These are phyloP conservation scores for Acrocephalus arundinaceus DNA, from an alignment of 2,113 vertebrate species.

Conservation along the genomic window DNA sequence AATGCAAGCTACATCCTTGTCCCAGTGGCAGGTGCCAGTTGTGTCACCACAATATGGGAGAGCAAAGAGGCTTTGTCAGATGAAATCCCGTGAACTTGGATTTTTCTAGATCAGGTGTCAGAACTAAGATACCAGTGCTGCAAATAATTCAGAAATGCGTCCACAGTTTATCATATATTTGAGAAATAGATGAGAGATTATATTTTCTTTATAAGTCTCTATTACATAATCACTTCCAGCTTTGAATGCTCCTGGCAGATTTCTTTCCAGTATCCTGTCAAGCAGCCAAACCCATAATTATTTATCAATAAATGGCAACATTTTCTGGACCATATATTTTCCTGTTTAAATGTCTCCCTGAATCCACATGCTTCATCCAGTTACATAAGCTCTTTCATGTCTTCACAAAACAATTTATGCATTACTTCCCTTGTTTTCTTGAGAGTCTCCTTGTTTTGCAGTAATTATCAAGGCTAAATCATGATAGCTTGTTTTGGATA, in stretches of 20 bases:
- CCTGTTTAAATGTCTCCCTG: neutral
- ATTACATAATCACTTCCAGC: neutral
- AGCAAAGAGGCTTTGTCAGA: neutral
- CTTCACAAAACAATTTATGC: neutral
- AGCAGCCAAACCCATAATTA: neutral
- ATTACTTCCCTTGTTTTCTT: neutral
- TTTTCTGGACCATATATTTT: neutral
- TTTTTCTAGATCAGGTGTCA: neutral
- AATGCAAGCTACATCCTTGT: neutral
- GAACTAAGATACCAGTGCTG: neutral
- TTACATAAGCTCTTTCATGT: neutral
- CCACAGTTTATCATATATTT: neutral
- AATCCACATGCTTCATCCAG: neutral
- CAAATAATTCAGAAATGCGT: neutral
- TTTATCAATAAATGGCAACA: neutral
- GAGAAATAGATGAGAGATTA: neutral
- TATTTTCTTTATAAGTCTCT: neutral
- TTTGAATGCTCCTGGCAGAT: neutral
- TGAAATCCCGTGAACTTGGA: neutral
- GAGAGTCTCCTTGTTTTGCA: neutral
- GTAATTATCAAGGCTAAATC: neutral
- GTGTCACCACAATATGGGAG: neutral
- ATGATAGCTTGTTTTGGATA: neutral
- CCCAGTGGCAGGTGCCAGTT: neutral
- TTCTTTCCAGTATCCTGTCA: neutral